Conservation (phyloP, 2,888 invertebrate genomes). For the Cryptophagus acutangulus region DNA sequence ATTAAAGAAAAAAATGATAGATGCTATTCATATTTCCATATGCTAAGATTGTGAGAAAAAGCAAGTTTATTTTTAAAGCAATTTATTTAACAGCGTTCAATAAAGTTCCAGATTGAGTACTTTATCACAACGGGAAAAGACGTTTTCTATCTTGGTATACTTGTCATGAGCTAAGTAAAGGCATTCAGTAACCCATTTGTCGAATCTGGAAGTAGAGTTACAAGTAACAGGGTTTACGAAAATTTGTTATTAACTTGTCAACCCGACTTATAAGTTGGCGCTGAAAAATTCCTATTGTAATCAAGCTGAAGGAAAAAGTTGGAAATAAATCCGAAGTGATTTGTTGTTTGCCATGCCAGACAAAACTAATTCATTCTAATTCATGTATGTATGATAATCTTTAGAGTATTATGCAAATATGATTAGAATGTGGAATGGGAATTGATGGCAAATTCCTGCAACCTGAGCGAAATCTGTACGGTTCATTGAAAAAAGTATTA, state of each 20-base stretch:
- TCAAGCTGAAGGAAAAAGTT: no score
- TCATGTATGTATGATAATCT: no score
- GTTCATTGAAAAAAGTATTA: slow-evolving; percentile 1
- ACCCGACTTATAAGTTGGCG: not conserved
- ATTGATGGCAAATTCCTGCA: no score
- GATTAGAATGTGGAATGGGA: no score
- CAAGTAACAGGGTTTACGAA: slow-evolving; percentile 4
- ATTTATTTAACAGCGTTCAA: slow-evolving; percentile 16
- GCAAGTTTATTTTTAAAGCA: slow-evolving; percentile 1
- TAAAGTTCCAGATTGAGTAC: slow-evolving; percentile 21
- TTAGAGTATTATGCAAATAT: no score
- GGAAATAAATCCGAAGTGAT: no score
- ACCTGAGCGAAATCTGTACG: no score
- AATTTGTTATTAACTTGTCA: slow-evolving; percentile 6
- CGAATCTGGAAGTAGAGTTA: slow-evolving; percentile 3
- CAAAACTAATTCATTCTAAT: no score
- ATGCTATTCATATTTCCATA: no score
- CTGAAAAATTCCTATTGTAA: slow-evolving; percentile 1
- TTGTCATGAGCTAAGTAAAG: slow-evolving; percentile 26
- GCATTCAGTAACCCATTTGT: slow-evolving; percentile 26
- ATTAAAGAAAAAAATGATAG: no score
- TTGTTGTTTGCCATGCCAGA: no score
- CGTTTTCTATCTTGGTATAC: slow-evolving; percentile 26
- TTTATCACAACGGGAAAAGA: slow-evolving; percentile 20
- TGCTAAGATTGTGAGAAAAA: no score